Percentiles rank a stretch among this genome's conserved stretches.
Evolutionary conservation across 2,113 vertebrate species (phyloP).

Genomic region (Cyprinodon brontotheroides): DNA sequence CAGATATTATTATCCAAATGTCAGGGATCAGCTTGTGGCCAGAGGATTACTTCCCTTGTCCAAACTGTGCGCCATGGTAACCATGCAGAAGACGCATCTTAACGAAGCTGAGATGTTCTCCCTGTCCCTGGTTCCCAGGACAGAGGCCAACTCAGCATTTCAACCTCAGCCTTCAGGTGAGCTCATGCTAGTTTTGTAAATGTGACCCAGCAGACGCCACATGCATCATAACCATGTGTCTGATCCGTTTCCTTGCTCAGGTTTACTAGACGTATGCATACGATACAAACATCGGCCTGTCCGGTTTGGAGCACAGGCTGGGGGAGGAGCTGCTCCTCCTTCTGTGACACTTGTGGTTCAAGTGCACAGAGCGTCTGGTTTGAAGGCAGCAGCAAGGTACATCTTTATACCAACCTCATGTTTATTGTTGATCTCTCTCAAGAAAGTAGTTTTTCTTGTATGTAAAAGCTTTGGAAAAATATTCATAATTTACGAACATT

Average conservation of each 20-base stretch:
- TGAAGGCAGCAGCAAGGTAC: conserved; percentile 93
- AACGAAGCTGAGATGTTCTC: conserved; percentile 85
- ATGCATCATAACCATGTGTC: not conserved
- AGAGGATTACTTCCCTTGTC: conserved; percentile 88
- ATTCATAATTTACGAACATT: too few relatives aligned
- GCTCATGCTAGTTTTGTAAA: not conserved
- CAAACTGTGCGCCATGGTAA: conserved; percentile 91
- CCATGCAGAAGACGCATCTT: conserved; percentile 84
- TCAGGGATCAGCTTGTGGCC: conserved; percentile 94
- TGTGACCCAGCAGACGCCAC: not conserved
- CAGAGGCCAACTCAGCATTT: conserved; percentile 68
- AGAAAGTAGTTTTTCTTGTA: too few relatives aligned
- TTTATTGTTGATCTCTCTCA: too few relatives aligned
- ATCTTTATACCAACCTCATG: not conserved
- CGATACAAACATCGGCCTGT: conserved; percentile 81
- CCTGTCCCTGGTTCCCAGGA: conserved; percentile 83
- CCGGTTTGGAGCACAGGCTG: conserved; percentile 51
- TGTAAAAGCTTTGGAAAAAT: too few relatives aligned
- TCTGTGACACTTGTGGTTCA: conserved; percentile 83
- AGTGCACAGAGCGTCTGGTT: conserved; percentile 88
- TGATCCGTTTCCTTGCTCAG: conserved; percentile 65
- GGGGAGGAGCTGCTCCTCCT: conserved; percentile 72
- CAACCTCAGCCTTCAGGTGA: conserved; percentile 83
- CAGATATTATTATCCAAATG: conserved; percentile 98
- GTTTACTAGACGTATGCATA: conserved; percentile 87